Percentiles rank a stretch among this genome's conserved stretches.
Conservation (phyloP, 1,140 invertebrate species). For the Bemisia tabaci region DNA sequence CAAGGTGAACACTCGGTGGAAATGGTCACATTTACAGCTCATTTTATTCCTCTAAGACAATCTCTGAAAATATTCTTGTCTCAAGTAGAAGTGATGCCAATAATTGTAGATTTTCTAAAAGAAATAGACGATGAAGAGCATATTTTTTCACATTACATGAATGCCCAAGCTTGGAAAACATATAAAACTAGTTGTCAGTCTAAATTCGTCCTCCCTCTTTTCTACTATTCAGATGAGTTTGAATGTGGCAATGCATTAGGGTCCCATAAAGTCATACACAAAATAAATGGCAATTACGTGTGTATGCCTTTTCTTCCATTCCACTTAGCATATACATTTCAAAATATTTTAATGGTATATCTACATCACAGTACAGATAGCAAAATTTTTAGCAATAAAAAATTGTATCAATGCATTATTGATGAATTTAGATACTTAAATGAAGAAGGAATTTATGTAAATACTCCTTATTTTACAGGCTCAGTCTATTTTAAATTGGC, state of each 20-base stretch:
- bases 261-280: constrained; percentile 22
- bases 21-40: too few relatives aligned
- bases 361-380: constrained; percentile 5
- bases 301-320: constrained; percentile 24
- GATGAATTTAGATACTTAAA: constrained; percentile 4
- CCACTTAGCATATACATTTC: constrained; percentile 13
- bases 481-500: constrained; percentile 16
- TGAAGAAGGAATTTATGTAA: neutral
- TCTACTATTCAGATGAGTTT: constrained; percentile 26
- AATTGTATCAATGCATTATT: neutral
- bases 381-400: constrained; percentile 1
- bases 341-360: constrained; percentile 5
- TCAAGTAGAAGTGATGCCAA: too few relatives aligned
- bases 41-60: too few relatives aligned
- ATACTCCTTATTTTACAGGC: neutral
- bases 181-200: too few relatives aligned
- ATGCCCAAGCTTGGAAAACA: too few relatives aligned
- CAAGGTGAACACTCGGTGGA: too few relatives aligned
- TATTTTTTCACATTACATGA: too few relatives aligned
- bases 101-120: too few relatives aligned
- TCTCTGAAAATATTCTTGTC: too few relatives aligned
- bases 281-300: constrained; percentile 25
- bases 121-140: too few relatives aligned
- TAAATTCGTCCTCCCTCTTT: constrained; percentile 25
- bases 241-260: constrained; percentile 28